Base-by-base conservation (phyloP, 1,140 invertebrate species). In the Solenopsis fugax region DNA sequence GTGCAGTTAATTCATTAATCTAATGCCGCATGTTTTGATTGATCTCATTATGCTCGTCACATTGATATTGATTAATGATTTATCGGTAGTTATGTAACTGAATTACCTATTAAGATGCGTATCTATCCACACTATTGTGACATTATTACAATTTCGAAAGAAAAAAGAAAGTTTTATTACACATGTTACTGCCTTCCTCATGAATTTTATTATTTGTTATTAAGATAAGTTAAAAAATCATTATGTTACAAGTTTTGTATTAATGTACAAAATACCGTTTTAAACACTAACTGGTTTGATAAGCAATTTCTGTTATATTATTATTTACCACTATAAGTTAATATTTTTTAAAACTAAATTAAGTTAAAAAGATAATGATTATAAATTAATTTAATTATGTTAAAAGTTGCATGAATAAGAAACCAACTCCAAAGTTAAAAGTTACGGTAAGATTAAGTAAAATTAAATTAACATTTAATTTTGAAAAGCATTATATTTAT, bases 51-150 rank as follows among this genome's bases (percentile, higher is more conserved):
- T 34, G 62, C 18, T 37, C 16, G 16, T 4, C 21, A 18, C n/a
- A 41, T 67, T 37, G 18, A 67, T 78, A 45, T 78, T 45, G 37
- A 54, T 75, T 76, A 85, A 41, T 56, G 41, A 29, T n/a, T 75
- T 85, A 75, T 62, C 34, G n/a, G 41, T 24, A 62, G 41, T 60
- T 52, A 73, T 2, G 24, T 41, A 54, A 37, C 6, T 16, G 13
- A 69, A 67, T 69, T 41, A n/a, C 54, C 18, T 16, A 45, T 77
- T 24, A 41, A 29, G 37, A 29, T n/a, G 41, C 18, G n/a, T 69
- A 52, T 54, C 48, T 72, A 24, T 72, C 4, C 52, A 12, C 10
- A 21, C 18, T 41, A 41, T 24, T 21, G 6, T 10, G 13, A 56
- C 2, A 16, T n/a, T 41, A 16, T 56, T 54, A 41, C 1, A 5